phyloP scores from a whole-genome alignment of 2,888 invertebrate species.

The Sepioteuthis lessoniana region DNA sequence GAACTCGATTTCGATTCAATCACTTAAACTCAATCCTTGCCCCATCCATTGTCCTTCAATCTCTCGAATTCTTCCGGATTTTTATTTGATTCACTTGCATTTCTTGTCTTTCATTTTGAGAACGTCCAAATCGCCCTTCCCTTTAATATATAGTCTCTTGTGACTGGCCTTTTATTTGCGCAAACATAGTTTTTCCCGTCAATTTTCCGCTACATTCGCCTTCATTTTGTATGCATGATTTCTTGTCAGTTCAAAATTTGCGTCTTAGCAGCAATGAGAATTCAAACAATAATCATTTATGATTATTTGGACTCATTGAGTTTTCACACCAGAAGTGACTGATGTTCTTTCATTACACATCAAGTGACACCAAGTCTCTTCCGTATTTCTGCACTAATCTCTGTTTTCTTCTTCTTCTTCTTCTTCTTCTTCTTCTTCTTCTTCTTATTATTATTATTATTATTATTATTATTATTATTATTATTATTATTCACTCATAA shows the following conservation, averaged over 20 bases:
- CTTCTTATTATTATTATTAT: no score
- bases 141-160: not conserved
- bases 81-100: not conserved
- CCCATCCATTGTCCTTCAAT: not conserved
- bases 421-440: no score
- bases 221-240: not conserved
- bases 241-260: not conserved
- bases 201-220: slow-evolving; percentile 18
- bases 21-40: not conserved
- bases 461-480: no score
- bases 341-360: no score
- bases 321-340: no score
- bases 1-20: not conserved
- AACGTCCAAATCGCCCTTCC: not conserved
- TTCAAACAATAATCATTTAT: not conserved
- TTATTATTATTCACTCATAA: no score
- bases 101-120: not conserved
- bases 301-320: no score
- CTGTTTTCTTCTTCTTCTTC: no score
- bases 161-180: slow-evolving; percentile 14
- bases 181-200: not conserved
- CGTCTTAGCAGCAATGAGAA: not conserved
- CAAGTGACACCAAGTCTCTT: no score
- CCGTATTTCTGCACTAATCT: no score
- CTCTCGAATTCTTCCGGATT: not conserved